A percentile compares a stretch with the other conserved stretches of the same genome.
These are phyloP conservation scores for Noctua janthe DNA, from an alignment of 2,888 invertebrate species.

Conservation along the genomic window DNA sequence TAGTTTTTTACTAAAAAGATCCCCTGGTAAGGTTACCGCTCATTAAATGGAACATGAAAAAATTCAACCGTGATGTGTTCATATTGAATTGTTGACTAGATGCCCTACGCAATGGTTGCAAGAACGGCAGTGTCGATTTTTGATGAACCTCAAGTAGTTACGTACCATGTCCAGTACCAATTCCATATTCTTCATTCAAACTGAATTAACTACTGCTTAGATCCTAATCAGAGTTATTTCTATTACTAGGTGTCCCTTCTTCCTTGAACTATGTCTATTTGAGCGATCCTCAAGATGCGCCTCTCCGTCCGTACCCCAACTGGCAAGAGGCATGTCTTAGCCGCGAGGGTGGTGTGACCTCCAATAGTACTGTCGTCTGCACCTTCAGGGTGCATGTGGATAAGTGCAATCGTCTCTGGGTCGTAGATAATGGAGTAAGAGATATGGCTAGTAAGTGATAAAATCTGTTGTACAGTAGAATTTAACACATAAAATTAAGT, in stretches of 20 bases:
- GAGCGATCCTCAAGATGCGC: slow-evolving; percentile 91
- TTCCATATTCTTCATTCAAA: background rate
- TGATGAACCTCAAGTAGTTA: background rate
- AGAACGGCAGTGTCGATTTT: background rate
- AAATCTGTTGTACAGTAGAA: background rate
- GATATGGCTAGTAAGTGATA: slow-evolving; percentile 91
- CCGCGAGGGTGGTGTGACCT: slow-evolving; percentile 73
- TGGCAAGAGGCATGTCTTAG: slow-evolving; percentile 94
- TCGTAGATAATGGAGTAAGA: slow-evolving; percentile 93
- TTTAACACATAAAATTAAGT: background rate
- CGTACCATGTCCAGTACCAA: background rate
- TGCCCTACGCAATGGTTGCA: background rate
- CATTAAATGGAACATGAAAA: background rate
- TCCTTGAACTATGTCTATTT: slow-evolving; percentile 89
- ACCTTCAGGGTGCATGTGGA: slow-evolving; percentile 93
- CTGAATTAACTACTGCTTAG: background rate
- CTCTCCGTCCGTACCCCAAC: slow-evolving; percentile 93
- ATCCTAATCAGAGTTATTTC: background rate
- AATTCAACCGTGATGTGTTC: background rate
- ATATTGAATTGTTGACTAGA: background rate
- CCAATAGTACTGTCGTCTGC: slow-evolving; percentile 91
- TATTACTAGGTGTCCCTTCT: slow-evolving; percentile 77
- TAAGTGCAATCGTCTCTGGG: slow-evolving; percentile 94
- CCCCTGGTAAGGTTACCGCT: background rate
- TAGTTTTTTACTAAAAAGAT: background rate